A percentile compares a stretch with the other conserved stretches of the same genome.
Evolutionary conservation across 2,888 invertebrate species (phyloP).

Genomic region (Hoplodrina ambigua): DNA sequence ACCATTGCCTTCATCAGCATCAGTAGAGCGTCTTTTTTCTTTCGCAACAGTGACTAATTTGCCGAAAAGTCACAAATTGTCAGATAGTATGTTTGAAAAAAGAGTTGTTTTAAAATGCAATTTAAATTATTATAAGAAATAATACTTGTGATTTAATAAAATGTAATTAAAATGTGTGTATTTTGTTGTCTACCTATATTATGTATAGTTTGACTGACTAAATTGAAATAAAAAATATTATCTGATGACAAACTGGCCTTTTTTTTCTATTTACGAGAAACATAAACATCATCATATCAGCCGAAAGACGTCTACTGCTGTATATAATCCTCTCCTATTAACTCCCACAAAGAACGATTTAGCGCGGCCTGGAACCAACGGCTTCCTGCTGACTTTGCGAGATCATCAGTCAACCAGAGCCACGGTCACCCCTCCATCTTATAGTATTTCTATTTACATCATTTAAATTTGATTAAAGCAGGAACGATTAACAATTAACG

Average conservation of each 20-base stretch:
- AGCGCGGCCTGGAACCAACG: neutral
- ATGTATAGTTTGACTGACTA: constrained; percentile 1
- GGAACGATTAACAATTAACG: constrained; percentile 4
- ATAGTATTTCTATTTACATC: neutral
- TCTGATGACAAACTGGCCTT: neutral
- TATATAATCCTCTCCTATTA: too few relatives aligned
- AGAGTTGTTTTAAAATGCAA: constrained; percentile 29
- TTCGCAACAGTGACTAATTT: constrained; percentile 27
- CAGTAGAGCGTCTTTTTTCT: constrained; percentile 12
- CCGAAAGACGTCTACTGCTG: too few relatives aligned
- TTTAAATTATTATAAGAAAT: constrained; percentile 19
- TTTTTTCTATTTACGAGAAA: neutral
- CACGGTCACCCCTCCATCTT: too few relatives aligned
- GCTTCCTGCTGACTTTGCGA: neutral
- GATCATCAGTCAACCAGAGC: too few relatives aligned
- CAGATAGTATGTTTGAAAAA: constrained; percentile 36
- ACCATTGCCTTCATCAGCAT: constrained; percentile 37
- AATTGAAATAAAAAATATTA: constrained; percentile 5
- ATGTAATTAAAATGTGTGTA: neutral
- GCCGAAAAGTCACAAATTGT: constrained; percentile 35
- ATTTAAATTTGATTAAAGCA: constrained; percentile 7
- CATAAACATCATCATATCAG: constrained; percentile 2
- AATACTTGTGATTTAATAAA: neutral
- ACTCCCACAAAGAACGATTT: too few relatives aligned
- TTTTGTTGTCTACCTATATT: neutral